A percentile compares a stretch with the other conserved stretches of the same genome.
Conservation (phyloP, 2,113 vertebrate species). For the Pyxicephalus adspersus region DNA sequence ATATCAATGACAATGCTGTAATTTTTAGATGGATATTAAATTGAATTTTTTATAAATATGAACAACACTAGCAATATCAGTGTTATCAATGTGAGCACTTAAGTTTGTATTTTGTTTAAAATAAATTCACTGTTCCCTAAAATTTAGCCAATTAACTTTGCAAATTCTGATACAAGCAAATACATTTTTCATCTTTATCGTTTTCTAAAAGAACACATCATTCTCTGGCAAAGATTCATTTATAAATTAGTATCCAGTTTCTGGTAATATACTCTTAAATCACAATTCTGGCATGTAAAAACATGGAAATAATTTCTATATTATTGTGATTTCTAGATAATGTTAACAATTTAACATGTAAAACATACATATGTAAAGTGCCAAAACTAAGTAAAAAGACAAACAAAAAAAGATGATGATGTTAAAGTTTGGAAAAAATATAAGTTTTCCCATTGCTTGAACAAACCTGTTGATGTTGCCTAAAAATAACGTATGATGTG, state of each 20-base stretch:
- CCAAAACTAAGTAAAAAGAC: neutral
- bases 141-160: too few species aligned
- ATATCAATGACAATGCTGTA: too few species aligned
- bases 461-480: neutral
- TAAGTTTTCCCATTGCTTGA: neutral
- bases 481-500: constrained; percentile 8
- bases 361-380: constrained; percentile 11
- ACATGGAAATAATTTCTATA: neutral
- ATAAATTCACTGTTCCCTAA: too few species aligned
- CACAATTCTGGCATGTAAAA: neutral
- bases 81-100: too few species aligned
- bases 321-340: neutral
- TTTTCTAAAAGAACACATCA: neutral
- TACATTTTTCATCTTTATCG: neutral
- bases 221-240: neutral
- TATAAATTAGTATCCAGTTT: constrained; percentile 8
- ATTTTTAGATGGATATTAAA: too few species aligned
- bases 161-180: neutral
- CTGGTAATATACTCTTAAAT: neutral
- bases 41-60: too few species aligned
- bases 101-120: too few species aligned
- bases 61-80: too few species aligned
- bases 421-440: neutral
- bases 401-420: neutral
- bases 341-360: neutral